Base-by-base conservation (phyloP, 2,113 vertebrate genomes). In the Epinephelus lanceolatus region DNA sequence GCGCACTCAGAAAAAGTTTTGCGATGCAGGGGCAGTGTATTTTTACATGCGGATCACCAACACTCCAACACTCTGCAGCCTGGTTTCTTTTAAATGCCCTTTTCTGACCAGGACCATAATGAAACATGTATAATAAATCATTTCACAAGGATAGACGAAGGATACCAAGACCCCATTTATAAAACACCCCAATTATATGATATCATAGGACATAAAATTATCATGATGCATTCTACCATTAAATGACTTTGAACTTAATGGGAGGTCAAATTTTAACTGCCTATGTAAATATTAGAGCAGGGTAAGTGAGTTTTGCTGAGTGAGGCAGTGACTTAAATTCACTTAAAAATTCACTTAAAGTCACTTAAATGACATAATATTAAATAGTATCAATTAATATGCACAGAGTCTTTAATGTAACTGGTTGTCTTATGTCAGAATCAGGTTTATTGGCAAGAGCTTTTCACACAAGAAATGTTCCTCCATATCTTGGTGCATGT, bases 1-100 rank as follows among this genome's bases (percentile, higher is more conserved):
- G 76, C 53, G 33, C 18, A 8, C 59, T 59, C 52, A 63, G 56
- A 45, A 83, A 76, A 77, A 82, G 69, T 89, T 86, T 40, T 30
- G 45, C 57, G 69, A 70, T 81, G 68, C 66, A 60, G 68, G 40
- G 9, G 0, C 45, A 51, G 63, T 84, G 85, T 91, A 83, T 89
- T 90, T 90, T 83, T 59, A 78, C 59, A 47, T 19, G 60, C 19
- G 2, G 56, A 65, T 77, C 77, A 57, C 5, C 49, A 72, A 13
- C 62, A 37, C 17, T 13, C 5, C 49, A 72, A 13, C 62, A 37
- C 17, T 13, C n/a, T 23, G 60, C 71, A 71, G 75, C 77, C 80
- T 69, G 45, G 9, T 69, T 37, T 56, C 5, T 56, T 78, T 74
- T 83, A 71, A 63, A 65, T 17, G 19, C 14, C 33, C 17, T 47